phyloP scores from a whole-genome alignment of 1,140 invertebrate genomes.

The Musca domestica region DNA sequence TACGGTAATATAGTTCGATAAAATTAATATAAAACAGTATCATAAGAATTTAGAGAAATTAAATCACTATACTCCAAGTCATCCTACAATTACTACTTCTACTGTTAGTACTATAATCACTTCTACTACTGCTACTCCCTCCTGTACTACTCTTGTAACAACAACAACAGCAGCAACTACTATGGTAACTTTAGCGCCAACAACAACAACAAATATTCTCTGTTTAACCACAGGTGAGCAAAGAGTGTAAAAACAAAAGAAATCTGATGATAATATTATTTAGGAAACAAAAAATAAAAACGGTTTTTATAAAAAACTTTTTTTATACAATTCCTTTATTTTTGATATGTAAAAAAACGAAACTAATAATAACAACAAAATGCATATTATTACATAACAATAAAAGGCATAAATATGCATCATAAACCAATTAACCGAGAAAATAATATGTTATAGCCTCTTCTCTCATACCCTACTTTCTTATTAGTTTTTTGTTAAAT shows the following conservation, averaged over 20 bases:
- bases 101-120: neutral
- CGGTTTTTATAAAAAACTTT: constrained; percentile 26
- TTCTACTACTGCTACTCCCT: constrained; percentile 16
- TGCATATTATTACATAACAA: constrained; percentile 7
- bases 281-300: constrained; percentile 10
- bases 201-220: constrained; percentile 15
- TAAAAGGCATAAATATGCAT: constrained; percentile 11
- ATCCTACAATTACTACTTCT: neutral
- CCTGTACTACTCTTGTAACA: neutral
- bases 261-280: too few species aligned
- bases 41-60: constrained; percentile 42
- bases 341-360: constrained; percentile 22
- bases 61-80: constrained; percentile 11
- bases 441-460: too few species aligned
- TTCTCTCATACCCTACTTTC: too few species aligned
- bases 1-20: constrained; percentile 54
- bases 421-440: too few species aligned
- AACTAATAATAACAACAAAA: constrained; percentile 21
- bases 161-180: neutral
- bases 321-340: constrained; percentile 23
- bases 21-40: constrained; percentile 48
- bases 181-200: constrained; percentile 6
- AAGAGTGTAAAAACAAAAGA: constrained; percentile 12
- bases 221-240: constrained; percentile 17
- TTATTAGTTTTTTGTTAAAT: too few species aligned